A percentile compares a stretch with the other conserved stretches of the same genome.
These are phyloP conservation scores for Trichogramma pretiosum DNA, from an alignment of 1,140 invertebrate genomes.

Conservation along the genomic window DNA sequence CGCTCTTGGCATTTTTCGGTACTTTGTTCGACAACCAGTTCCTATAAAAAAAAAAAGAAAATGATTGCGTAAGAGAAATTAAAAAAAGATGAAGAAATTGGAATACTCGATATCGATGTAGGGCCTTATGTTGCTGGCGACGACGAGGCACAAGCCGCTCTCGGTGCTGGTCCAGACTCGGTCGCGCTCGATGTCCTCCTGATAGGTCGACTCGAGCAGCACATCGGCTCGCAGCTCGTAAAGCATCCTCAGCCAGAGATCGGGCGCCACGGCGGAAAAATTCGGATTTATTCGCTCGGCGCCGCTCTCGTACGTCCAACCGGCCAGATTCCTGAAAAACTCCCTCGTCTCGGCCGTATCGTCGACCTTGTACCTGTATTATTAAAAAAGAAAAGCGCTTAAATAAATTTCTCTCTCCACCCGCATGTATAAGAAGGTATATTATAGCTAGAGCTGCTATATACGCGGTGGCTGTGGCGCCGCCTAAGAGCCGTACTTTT, in stretches of 20 bases:
- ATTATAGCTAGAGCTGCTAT: too few relatives aligned
- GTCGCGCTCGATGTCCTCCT: not conserved
- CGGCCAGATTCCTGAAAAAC: not conserved
- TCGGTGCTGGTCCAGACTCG: constrained; percentile 6
- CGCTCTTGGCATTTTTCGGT: not conserved
- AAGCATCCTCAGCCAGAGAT: not conserved
- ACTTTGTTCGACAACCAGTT: not conserved
- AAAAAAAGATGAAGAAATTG: too few relatives aligned
- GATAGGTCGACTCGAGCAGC: not conserved
- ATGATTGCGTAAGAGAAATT: too few relatives aligned
- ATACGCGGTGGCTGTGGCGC: too few relatives aligned
- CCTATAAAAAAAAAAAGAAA: not conserved
- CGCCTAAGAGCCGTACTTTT: too few relatives aligned
- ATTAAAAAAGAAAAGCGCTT: too few relatives aligned
- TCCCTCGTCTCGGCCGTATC: not conserved
- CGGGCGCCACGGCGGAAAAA: not conserved
- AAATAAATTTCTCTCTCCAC: too few relatives aligned
- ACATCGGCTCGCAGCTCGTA: not conserved
- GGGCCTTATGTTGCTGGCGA: too few relatives aligned
- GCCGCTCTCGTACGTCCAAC: not conserved
- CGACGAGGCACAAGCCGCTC: not conserved
- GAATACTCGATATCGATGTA: too few relatives aligned
- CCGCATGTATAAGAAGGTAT: too few relatives aligned
- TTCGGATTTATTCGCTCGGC: not conserved
- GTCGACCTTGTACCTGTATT: constrained; percentile 1